Percentiles rank a stretch among this genome's conserved stretches.
These are phyloP conservation scores for Entomobrya multifasciata DNA, from an alignment of 2,888 invertebrate genomes.

Conservation along the genomic window DNA sequence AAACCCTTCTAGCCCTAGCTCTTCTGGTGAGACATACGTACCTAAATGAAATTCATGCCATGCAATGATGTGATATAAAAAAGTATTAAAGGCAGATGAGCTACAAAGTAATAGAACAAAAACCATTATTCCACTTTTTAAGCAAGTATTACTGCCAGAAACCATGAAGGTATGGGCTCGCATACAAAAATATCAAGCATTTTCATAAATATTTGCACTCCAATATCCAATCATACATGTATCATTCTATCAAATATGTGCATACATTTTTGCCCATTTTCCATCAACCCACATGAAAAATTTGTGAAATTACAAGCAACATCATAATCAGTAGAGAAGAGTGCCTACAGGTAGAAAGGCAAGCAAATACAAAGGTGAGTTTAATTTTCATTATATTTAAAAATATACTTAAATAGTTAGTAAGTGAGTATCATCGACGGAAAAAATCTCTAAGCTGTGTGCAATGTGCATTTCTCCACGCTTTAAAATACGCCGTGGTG, in stretches of 20 bases:
- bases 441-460: no score
- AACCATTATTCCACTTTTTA: conserved; percentile 7
- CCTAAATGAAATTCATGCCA: no score
- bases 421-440: no score
- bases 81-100: not conserved
- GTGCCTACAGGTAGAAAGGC: not conserved
- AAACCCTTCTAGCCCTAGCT: no score
- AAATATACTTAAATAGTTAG: not conserved
- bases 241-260: no score
- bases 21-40: no score
- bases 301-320: not conserved
- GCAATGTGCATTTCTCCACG: no score
- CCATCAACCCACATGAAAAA: conserved; percentile 1
- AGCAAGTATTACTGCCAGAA: not conserved
- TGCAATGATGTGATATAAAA: no score
- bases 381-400: not conserved
- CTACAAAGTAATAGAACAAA: not conserved
- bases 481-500: no score
- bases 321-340: not conserved
- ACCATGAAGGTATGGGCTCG: not conserved
- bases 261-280: not conserved
- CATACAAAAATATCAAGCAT: no score
- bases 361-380: not conserved
- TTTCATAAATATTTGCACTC: not conserved
- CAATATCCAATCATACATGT: not conserved